These are phyloP conservation scores for Chrysolina oricalcia DNA, from an alignment of 2,888 invertebrate genomes.

Conservation along the genomic window DNA sequence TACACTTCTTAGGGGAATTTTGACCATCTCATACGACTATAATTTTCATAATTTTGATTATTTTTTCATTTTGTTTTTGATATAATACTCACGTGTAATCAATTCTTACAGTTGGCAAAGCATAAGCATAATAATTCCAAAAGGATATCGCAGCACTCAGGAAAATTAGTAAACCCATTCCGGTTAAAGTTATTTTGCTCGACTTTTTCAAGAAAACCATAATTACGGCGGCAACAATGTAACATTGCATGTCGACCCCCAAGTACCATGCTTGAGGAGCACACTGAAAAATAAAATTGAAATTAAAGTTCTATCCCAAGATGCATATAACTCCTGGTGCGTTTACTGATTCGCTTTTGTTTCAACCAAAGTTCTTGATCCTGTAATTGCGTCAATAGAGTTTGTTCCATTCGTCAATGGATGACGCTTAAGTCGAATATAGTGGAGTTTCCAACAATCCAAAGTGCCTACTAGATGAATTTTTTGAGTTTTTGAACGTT, in stretches of 20 bases:
- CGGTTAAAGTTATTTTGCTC: not conserved
- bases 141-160: not conserved
- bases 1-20: too few species aligned
- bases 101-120: not conserved
- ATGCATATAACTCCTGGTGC: too few species aligned
- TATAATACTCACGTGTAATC: not conserved
- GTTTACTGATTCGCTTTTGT: too few species aligned
- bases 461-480: too few species aligned
- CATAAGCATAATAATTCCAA: not conserved
- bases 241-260: conserved; percentile 12
- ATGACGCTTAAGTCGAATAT: too few species aligned
- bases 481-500: too few species aligned
- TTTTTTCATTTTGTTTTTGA: not conserved
- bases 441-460: too few species aligned
- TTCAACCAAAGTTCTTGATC: too few species aligned
- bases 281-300: not conserved
- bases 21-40: too few species aligned
- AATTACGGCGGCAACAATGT: conserved; percentile 4
- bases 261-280: not conserved
- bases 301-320: not conserved
- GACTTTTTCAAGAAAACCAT: conserved; percentile 10
- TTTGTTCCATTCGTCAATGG: too few species aligned
- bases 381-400: too few species aligned
- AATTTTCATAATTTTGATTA: too few species aligned
- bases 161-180: not conserved